Base-by-base conservation (phyloP, 1,140 invertebrate species). In the Scylla paramamosain region DNA sequence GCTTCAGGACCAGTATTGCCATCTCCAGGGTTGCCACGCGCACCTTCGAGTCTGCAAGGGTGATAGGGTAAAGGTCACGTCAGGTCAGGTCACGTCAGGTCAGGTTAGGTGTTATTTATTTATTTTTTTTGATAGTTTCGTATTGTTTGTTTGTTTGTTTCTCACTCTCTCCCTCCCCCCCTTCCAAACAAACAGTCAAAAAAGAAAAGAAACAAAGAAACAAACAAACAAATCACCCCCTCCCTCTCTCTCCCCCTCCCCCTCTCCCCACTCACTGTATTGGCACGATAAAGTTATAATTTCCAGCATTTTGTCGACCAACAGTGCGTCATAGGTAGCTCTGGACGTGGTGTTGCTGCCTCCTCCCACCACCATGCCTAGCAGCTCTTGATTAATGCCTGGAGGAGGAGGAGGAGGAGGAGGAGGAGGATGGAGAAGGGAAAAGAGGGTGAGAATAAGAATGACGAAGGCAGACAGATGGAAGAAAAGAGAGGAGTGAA, bases 1-100 rank as follows among this genome's bases (percentile, higher is more conserved):
- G 97, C 95, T 97, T 97, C 25, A 99, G 96, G 32, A 99, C 97
- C 93, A 98, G 98, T 93, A 99, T 98, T 52, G 98, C 98, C 96
- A 99, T 97, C 97, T 99, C 99, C 91, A 99, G 97, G 0, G 99
- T 99, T 1, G 99, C 98, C 20, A 99, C 97, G 28, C 99, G 98
- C 14, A 99, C 98, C 96, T 97, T 97, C 95, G 97, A 98, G 86
- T 97, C 98, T 98, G 96, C 29, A 96, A 4, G 52, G 52, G 95
- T 86, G 16, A 59, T 39, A 25, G 0, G 14, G 46, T n/a, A 77
- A 25, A 67, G 59, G 67, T 39, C 6, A 6, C 1, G 39, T 39
- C 6, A 6, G 39, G 39, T 39, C 6, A 6, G 39, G 39, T 39
- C 6, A 39, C 39, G 39, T 39, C 6, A 6, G n/a, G n/a, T n/a